A percentile compares a stretch with the other conserved stretches of the same genome.
Evolutionary conservation across 2,113 vertebrate genomes (phyloP).

Genomic region (Pyxicephalus adspersus): DNA sequence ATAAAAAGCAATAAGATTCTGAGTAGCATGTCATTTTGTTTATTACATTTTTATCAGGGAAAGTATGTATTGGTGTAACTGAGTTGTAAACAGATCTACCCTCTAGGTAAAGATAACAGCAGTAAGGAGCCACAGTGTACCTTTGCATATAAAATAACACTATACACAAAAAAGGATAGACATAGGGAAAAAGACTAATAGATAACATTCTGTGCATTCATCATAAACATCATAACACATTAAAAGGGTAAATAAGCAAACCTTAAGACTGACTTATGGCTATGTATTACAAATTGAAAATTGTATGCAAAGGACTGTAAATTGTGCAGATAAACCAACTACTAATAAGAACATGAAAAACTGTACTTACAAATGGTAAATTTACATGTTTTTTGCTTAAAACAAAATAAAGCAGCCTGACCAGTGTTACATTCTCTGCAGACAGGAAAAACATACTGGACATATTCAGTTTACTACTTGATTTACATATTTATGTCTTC

Average conservation of each 20-base stretch:
- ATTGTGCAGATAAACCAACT: constrained; percentile 10
- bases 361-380: constrained; percentile 4
- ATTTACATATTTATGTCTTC: no score
- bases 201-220: constrained; percentile 13
- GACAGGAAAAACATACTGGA: not conserved
- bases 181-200: not conserved
- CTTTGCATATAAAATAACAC: constrained; percentile 18
- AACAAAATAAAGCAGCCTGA: no score
- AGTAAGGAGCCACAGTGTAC: not conserved
- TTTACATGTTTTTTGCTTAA: not conserved
- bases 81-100: constrained; percentile 3
- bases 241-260: constrained; percentile 9
- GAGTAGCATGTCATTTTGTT: constrained; percentile 2
- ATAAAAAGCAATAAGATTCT: not conserved
- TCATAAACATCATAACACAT: not conserved
- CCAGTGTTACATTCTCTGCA: not conserved
- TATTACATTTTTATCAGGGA: constrained; percentile 3
- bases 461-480: no score
- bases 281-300: constrained; percentile 12
- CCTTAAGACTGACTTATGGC: constrained; percentile 1
- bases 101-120: constrained; percentile 26
- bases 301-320: constrained; percentile 11
- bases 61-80: constrained; percentile 15
- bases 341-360: constrained; percentile 27
- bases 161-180: constrained; percentile 8